Percentiles rank a stretch among this genome's conserved stretches.
phyloP scores from a whole-genome alignment of 1,140 invertebrate species.

The Anastrepha obliqua region DNA sequence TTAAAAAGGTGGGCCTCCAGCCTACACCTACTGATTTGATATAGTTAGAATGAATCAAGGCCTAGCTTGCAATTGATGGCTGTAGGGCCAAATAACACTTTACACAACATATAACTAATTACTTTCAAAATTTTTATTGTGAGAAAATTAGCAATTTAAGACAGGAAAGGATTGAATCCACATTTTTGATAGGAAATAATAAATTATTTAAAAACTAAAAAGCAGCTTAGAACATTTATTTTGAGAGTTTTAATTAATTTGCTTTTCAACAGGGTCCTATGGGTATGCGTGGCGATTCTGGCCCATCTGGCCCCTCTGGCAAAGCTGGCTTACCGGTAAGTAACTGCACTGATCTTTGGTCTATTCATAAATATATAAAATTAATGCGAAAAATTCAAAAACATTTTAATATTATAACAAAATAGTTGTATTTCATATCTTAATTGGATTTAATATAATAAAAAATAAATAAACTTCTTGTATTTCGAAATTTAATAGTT shows the following conservation, averaged over 20 bases:
- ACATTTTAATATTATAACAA: slow-evolving; percentile 21
- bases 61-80: too few species aligned
- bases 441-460: neutral
- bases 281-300: slow-evolving; percentile 87
- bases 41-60: too few species aligned
- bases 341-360: slow-evolving; percentile 51
- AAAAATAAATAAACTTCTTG: neutral
- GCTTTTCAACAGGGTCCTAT: slow-evolving; percentile 84
- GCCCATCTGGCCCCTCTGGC: slow-evolving; percentile 84
- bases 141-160: too few species aligned
- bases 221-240: too few species aligned
- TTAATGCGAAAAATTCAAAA: neutral
- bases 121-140: too few species aligned
- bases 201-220: too few species aligned
- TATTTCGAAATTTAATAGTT: slow-evolving; percentile 1
- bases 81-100: too few species aligned
- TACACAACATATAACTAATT: too few species aligned
- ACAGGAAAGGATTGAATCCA: too few species aligned
- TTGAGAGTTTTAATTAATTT: neutral
- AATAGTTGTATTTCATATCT: slow-evolving; percentile 49
- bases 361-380: neutral
- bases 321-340: slow-evolving; percentile 87
- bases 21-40: too few species aligned
- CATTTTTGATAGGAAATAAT: too few species aligned
- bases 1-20: too few species aligned